Evolutionary conservation across 2,888 invertebrate genomes (phyloP), one percentile per base, ranked within the genome.

Genomic region (Criorhina ranunculi): DNA sequence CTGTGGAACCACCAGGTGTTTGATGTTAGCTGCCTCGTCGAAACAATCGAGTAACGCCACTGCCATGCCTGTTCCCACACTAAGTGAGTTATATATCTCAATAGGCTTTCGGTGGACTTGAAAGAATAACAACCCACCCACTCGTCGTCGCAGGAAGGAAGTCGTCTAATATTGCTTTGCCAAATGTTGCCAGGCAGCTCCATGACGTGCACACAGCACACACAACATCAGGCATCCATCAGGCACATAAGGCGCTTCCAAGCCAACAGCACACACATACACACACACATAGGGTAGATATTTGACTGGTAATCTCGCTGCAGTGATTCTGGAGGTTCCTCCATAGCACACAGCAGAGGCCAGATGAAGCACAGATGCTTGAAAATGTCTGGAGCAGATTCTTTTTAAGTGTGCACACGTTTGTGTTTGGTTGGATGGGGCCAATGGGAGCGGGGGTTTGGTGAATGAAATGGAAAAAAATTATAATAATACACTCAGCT

Each of bases 281-380:
- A 24, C 24, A 24, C 24, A 24, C 24, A 24, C 24, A 24, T 1
- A 24, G 4, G 4, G 24, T 1, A 24, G 24, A 62, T 64, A 80
- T 80, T 85, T 80, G 80, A 76, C 75, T 80, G 85, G 85, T 85
- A 85, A 85, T 85, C 79, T 85, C 80, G 75, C 75, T 85, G 85
- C 85, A 85, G 85, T 80, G 85, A 85, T 85, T 85, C 70, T 37
- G 64, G 75, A 85, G 80, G 80, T 70, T 85, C 70, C 66, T 53
- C 51, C 66, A 66, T 70, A 17, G 31, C 15, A 8, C 5, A 44
- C 62, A 70, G 51, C 67, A 60, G 49, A 59, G 60, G 51, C 90
- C 90, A 91, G 90, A 91, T 90, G 90, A 91, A 90, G 90, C 89
- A 87, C 91, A 90, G 90, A 90, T 90, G 91, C 90, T 88, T 80